These are phyloP conservation scores for Sitodiplosis mosellana DNA, from an alignment of 1,140 invertebrate species.

Conservation along the genomic window DNA sequence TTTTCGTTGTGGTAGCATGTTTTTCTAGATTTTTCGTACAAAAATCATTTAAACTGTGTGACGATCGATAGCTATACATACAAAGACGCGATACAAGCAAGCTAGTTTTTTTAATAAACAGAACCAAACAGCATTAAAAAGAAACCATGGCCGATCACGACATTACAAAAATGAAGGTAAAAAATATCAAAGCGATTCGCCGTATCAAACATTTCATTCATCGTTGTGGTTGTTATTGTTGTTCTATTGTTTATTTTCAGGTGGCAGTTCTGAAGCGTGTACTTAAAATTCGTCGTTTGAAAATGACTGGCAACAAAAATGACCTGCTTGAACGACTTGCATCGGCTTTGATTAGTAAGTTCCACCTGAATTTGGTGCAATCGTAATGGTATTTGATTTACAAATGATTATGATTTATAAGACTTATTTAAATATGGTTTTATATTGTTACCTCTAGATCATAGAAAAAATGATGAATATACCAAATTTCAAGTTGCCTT, in stretches of 20 bases:
- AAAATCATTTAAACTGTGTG: too few relatives aligned
- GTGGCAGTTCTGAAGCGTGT: constrained; percentile 63
- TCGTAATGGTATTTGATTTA: constrained; percentile 24
- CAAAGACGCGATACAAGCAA: too few relatives aligned
- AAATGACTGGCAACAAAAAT: constrained; percentile 60
- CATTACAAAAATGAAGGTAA: constrained; percentile 23
- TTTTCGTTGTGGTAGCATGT: too few relatives aligned
- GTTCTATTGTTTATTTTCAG: constrained; percentile 20
- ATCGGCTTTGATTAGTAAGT: constrained; percentile 35
- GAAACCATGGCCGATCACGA: constrained; percentile 20
- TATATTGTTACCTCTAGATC: too few relatives aligned
- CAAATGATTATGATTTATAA: constrained; percentile 29
- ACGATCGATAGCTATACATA: too few relatives aligned
- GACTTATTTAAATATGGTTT: too few relatives aligned
- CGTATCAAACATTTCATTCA: not conserved
- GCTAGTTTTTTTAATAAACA: too few relatives aligned
- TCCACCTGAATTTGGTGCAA: constrained; percentile 2
- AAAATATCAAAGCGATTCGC: not conserved
- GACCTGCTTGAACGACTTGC: constrained; percentile 58
- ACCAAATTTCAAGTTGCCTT: too few relatives aligned
- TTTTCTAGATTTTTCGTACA: too few relatives aligned
- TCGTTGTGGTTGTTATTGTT: not conserved
- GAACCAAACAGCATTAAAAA: too few relatives aligned
- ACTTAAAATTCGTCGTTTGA: constrained; percentile 53
- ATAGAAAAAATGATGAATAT: too few relatives aligned